Conservation (phyloP, 2,797 vertebrate species). For the Pelochelys cantorii region DNA sequence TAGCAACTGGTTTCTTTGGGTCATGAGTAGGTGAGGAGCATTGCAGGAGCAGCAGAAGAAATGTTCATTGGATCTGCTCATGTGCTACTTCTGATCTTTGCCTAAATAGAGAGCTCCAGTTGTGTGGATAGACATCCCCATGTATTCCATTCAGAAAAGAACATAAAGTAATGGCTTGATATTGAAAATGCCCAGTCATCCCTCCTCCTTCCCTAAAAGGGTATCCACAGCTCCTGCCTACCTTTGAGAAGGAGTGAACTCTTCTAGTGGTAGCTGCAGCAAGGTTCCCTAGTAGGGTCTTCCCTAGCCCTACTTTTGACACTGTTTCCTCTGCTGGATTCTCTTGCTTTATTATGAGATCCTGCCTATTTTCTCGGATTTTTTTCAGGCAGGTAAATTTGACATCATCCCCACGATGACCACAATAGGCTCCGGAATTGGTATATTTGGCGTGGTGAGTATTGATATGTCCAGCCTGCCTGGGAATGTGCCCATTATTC, state of each 20-base stretch:
- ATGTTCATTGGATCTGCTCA: background rate
- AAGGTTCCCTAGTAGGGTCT: background rate
- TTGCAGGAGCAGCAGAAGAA: background rate
- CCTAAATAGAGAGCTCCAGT: background rate
- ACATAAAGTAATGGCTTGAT: background rate
- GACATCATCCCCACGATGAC: conserved; percentile 97
- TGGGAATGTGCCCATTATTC: conserved; percentile 9
- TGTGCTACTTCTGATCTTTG: background rate
- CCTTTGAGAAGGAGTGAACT: background rate
- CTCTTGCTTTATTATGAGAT: fast-evolving
- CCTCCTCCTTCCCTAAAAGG: background rate
- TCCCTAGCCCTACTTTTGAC: background rate
- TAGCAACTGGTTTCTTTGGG: background rate
- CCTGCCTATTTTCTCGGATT: background rate
- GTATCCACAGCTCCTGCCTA: background rate
- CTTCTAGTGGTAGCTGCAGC: background rate
- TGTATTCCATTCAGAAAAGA: background rate
- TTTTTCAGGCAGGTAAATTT: conserved; percentile 92
- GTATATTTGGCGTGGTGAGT: conserved; percentile 98
- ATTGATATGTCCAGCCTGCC: conserved; percentile 21
- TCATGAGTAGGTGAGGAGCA: background rate
- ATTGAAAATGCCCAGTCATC: background rate
- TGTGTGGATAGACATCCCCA: background rate
- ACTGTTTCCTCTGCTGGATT: background rate
- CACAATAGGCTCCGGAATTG: conserved; percentile 96